Base-by-base conservation (phyloP, 2,888 invertebrate genomes). In the Drosophila tripunctata region DNA sequence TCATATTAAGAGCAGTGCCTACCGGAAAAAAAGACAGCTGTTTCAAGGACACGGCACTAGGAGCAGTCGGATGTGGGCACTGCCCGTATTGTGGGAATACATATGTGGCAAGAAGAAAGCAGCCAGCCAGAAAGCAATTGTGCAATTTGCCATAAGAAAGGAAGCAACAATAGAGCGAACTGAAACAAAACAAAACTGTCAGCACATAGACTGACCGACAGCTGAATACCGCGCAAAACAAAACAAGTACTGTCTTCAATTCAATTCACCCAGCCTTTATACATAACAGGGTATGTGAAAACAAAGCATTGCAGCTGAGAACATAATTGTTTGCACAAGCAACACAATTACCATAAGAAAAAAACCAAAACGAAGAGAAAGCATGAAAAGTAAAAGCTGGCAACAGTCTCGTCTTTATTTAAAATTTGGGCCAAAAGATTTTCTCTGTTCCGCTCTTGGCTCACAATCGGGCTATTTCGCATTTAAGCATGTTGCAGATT, bases 401-500 rank as follows among this genome's bases (percentile, higher is more conserved):
- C 54, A 57, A 31, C 47, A n/a, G 38, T 47, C 35, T 65, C 65
- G 72, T 52, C 72, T 62, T 47, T 65, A 62, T 56, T 56, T 60
- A 44, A 71, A 68, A 61, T 43, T 51, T 51, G 61, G 50, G 57
- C 67, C 65, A 72, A 72, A 64, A 58, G 38, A 73, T 60, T 57
- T 63, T 14, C 17, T 24, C 4, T 24, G 1, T 12, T 27, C 31
- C 43, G n/a, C n/a, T 24, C 15, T 31, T 35, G 38, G 38, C 36
- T 45, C 31, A 27, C 30, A 48, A 24, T 40, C 48, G 4, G 24
- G 5, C n/a, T 48, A 27, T 24, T 54, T 44, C 38, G 40, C 66
- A 57, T 38, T 67, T 61, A 64, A 75, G 48, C 47, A 74, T 81
- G 62, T 74, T 81, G 58, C 73, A 63, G 57, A 50, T 68, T 72